These are phyloP conservation scores for Drosophila cognata DNA, from an alignment of 2,888 invertebrate genomes.

Conservation along the genomic window DNA sequence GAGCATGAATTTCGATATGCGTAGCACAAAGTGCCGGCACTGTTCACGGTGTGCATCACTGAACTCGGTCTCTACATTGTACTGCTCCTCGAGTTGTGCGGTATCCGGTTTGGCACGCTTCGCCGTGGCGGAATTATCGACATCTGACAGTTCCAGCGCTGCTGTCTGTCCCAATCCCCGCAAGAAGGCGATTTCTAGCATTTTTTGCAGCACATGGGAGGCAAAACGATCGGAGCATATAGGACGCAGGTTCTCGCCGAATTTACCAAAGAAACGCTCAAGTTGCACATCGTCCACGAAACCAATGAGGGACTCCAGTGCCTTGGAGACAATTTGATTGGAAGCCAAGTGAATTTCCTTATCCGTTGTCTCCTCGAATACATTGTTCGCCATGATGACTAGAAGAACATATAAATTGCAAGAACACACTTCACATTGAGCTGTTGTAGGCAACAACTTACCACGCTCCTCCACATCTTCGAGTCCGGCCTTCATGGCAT, in stretches of 20 bases:
- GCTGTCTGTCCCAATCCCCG: conserved; percentile 72
- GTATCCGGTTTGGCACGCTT: conserved; percentile 75
- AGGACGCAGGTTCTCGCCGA: conserved; percentile 89
- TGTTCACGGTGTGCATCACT: conserved; percentile 86
- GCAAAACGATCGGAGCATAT: conserved; percentile 91
- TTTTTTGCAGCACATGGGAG: conserved; percentile 91
- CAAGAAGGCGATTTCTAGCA: conserved; percentile 85
- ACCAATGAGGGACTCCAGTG: conserved; percentile 91
- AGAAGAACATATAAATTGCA: neutral
- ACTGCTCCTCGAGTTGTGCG: conserved; percentile 76
- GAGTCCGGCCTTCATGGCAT: conserved; percentile 89
- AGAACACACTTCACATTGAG: neutral
- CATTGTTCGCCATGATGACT: conserved; percentile 89
- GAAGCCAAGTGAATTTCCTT: conserved; percentile 90
- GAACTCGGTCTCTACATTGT: conserved; percentile 83
- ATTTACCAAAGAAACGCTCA: conserved; percentile 87
- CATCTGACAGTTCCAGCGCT: conserved; percentile 58
- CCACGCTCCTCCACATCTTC: conserved; percentile 90
- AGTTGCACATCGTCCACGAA: conserved; percentile 88
- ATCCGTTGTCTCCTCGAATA: conserved; percentile 89
- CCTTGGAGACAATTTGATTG: conserved; percentile 92
- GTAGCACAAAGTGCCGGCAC: conserved; percentile 89
- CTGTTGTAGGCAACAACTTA: conserved; percentile 80
- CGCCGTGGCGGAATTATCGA: conserved; percentile 48
- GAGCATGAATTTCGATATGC: conserved; percentile 90